Evolutionary conservation across 2,113 vertebrate species (phyloP).

Genomic region (Brevimyrus niger): DNA sequence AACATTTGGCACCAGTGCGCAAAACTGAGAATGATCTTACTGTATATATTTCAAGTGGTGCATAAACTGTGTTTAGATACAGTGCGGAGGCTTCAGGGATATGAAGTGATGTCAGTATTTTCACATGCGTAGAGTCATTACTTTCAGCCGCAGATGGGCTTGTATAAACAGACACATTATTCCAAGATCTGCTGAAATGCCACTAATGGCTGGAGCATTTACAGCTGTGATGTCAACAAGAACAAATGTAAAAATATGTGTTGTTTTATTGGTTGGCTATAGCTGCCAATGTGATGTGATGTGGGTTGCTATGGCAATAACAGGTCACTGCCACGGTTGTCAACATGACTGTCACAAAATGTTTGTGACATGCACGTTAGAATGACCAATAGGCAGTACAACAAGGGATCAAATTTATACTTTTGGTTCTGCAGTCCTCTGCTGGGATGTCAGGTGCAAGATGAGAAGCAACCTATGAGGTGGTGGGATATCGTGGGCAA

Average conservation of each 20-base stretch:
- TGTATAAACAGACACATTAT: background rate
- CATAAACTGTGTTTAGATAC: conserved; percentile 5
- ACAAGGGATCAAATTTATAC: background rate
- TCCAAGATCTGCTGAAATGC: background rate
- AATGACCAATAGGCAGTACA: background rate
- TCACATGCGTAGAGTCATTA: background rate
- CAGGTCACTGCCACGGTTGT: background rate
- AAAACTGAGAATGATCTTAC: background rate
- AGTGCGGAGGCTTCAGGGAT: background rate
- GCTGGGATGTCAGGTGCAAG: background rate
- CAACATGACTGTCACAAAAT: background rate
- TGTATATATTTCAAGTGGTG: conserved; percentile 1
- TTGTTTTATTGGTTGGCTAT: background rate
- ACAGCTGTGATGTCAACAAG: background rate
- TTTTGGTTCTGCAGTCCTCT: background rate
- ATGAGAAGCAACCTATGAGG: background rate
- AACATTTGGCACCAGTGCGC: background rate
- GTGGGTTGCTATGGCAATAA: background rate
- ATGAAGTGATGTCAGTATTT: background rate
- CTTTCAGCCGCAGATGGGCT: background rate
- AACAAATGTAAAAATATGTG: background rate
- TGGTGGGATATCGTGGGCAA: background rate
- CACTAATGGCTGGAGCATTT: background rate
- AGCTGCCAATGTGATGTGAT: background rate
- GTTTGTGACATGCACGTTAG: background rate